phyloP scores from a whole-genome alignment of 2,113 vertebrate species.

The Amblyornis subalaris region DNA sequence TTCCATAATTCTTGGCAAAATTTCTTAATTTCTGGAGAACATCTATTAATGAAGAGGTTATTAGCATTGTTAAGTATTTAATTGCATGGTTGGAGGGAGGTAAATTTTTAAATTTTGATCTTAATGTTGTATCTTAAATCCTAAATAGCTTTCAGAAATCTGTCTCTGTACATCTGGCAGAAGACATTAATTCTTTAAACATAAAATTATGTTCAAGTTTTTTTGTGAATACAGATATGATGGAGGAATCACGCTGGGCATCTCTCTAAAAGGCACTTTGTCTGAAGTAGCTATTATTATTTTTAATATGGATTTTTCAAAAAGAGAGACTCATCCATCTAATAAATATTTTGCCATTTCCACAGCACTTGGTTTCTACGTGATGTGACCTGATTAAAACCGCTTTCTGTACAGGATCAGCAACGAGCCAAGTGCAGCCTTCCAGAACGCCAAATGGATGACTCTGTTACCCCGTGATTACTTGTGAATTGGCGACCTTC shows the following conservation, averaged over 20 bases:
- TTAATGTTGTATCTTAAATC: neutral
- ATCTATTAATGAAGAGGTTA: neutral
- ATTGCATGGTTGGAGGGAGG: neutral
- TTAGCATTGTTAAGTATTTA: neutral
- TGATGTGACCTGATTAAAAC: slow-evolving; percentile 27
- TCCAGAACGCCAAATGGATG: slow-evolving; percentile 39
- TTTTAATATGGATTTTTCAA: neutral
- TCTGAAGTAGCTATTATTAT: neutral
- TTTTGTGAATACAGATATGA: neutral
- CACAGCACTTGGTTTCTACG: neutral
- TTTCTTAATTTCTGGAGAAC: neutral
- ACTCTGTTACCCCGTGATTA: neutral
- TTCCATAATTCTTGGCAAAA: neutral
- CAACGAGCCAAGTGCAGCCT: neutral
- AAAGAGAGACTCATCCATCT: neutral
- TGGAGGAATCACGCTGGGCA: neutral
- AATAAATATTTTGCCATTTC: slow-evolving; percentile 2
- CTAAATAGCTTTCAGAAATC: neutral
- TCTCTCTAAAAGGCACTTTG: neutral
- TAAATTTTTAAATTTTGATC: neutral
- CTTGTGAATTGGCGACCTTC: neutral
- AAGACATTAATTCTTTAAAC: neutral
- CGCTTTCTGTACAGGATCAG: neutral
- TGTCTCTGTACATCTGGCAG: neutral
- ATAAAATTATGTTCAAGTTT: neutral